Conservation (phyloP, 2,888 invertebrate species). For the Tuta absoluta region DNA sequence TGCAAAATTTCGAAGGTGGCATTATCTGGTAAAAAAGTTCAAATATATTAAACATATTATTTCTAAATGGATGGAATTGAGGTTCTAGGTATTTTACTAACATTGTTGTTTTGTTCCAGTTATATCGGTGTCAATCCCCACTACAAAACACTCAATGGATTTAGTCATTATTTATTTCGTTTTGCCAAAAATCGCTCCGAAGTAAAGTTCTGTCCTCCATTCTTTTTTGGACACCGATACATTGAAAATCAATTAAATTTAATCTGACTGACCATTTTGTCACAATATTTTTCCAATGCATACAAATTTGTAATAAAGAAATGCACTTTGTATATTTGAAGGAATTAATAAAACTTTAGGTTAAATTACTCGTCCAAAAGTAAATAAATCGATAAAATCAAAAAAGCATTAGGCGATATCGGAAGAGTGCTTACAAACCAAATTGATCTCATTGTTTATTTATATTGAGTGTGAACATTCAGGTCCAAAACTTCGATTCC, state of each 20-base stretch:
- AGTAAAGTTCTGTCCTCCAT: conserved; percentile 54
- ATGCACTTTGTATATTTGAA: background rate
- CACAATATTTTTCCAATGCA: conserved; percentile 36
- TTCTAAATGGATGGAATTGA: too few species aligned
- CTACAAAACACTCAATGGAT: conserved; percentile 47
- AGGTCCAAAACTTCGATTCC: too few species aligned
- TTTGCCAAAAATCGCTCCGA: conserved; percentile 59
- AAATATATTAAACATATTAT: too few species aligned
- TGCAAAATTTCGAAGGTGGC: too few species aligned
- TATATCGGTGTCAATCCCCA: conserved; percentile 43
- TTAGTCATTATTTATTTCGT: conserved; percentile 51
- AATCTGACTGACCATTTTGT: conserved; percentile 37
- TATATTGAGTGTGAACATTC: conserved; percentile 58
- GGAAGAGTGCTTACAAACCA: conserved; percentile 41
- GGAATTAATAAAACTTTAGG: background rate
- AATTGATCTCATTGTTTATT: conserved; percentile 78
- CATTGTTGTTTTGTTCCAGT: conserved; percentile 48
- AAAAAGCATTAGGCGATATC: conserved; percentile 7
- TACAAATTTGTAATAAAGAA: background rate
- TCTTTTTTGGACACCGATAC: conserved; percentile 43
- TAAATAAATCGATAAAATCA: background rate
- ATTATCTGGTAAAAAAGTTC: too few species aligned
- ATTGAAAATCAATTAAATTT: conserved; percentile 50
- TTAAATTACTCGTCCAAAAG: background rate
- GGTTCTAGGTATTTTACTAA: conserved; percentile 22